Conservation (phyloP, 1,140 invertebrate genomes). For the Achatina immaculata region DNA sequence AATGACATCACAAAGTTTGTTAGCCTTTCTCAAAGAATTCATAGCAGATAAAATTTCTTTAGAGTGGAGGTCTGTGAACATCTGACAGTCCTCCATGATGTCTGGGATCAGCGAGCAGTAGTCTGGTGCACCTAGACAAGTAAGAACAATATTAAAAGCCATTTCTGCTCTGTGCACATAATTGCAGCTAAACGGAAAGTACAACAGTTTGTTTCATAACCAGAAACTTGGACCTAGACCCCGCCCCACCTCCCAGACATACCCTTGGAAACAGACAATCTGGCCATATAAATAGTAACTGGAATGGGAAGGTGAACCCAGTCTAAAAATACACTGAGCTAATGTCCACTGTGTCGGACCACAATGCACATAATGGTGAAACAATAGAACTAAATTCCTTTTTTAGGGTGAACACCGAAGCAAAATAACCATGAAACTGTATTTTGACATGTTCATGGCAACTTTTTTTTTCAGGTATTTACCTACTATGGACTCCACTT, state of each 20-base stretch:
- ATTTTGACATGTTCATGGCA: too few species aligned
- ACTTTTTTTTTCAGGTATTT: too few species aligned
- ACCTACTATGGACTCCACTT: too few species aligned
- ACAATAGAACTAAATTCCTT: too few species aligned
- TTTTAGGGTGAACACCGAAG: too few species aligned
- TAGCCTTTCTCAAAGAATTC: slow-evolving; percentile 65
- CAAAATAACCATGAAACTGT: too few species aligned
- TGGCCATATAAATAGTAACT: too few species aligned
- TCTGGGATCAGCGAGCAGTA: neutral
- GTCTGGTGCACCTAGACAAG: neutral
- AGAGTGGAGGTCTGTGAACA: slow-evolving; percentile 66
- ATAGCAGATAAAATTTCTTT: slow-evolving; percentile 68
- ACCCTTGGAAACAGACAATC: neutral
- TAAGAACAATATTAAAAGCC: neutral
- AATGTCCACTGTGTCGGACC: too few species aligned
- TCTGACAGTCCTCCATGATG: slow-evolving; percentile 53
- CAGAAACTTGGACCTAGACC: neutral
- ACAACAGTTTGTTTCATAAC: neutral
- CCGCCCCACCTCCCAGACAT: neutral
- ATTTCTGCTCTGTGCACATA: neutral
- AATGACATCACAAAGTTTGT: slow-evolving; percentile 76
- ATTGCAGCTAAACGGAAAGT: neutral
- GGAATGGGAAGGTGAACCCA: too few species aligned
- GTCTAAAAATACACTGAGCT: too few species aligned
- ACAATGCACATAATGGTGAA: too few species aligned